Evolutionary conservation across 2,888 invertebrate species (phyloP), one percentile per base, ranked within the genome.

Genomic region (Argyresthia goedartella): DNA sequence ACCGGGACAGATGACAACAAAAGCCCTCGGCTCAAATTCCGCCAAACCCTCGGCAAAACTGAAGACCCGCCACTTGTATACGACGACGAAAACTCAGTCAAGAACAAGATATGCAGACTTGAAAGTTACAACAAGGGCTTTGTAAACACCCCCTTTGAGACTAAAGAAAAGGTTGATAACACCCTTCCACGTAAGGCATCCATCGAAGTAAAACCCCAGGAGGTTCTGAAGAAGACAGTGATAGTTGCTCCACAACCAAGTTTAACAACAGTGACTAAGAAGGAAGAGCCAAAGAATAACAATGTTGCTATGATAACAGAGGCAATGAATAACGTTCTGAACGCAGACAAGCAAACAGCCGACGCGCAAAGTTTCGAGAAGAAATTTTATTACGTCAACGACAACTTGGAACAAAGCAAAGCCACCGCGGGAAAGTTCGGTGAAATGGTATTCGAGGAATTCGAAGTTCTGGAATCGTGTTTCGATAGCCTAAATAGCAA

Each of bases 391-490:
- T 89, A 90, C 56, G 88, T 91, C 47, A 90, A 90, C 64, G 89
- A 90, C 53, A 88, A 82, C 55, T 58, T 73, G 56, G 88, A 88
- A 54, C 88, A 90, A 65, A 87, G 88, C 64, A 91, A 90, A 59
- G 64, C 68, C 7, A 71, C 76, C 42, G 84, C 88, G 10, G 90
- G 89, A 58, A 92, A 92, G 69, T 91, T 92, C 61, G 92, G 93
- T 45, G 94, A 95, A 62, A 95, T 95, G 90, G 94, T 95, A 61
- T 95, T 95, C 62, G 95, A 95, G 76, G 92, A 92, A 63, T 93
- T 92, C 60, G 92, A 93, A 80, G 90, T 93, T 51, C 87, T 92
- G 67, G 92, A 90, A 71, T 77, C 86, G 56, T 85, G 84, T 71
- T 87, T 82, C 63, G 90, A 90, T 71, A 89, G 89, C 75, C 80